Conservation (phyloP, 1,140 invertebrate species). For the Littorina saxatilis region DNA sequence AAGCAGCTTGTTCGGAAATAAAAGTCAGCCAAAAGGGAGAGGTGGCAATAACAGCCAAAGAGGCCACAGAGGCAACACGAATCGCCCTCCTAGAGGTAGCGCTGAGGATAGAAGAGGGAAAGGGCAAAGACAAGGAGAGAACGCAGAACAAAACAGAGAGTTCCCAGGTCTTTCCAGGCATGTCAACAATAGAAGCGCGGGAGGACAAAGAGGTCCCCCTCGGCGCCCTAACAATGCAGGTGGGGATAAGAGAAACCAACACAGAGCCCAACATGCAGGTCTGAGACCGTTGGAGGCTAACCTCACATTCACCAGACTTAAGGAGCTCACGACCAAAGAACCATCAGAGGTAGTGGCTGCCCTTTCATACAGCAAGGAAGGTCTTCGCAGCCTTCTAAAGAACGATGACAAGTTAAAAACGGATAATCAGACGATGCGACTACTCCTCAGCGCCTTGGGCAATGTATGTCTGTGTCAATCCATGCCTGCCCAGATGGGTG, state of each 20-base stretch:
- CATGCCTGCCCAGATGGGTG: neutral
- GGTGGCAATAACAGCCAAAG: neutral
- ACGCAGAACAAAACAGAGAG: neutral
- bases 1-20: too few relatives aligned
- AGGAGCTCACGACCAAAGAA: neutral
- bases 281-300: too few relatives aligned
- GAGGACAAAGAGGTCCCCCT: neutral
- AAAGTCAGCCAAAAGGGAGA: neutral
- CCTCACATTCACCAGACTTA: too few relatives aligned
- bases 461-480: constrained; percentile 19
- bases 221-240: too few relatives aligned
- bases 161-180: neutral
- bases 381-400: neutral
- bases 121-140: neutral
- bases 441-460: neutral
- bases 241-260: too few relatives aligned
- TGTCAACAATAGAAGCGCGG: neutral
- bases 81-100: neutral
- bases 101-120: neutral
- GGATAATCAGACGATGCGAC: constrained; percentile 7
- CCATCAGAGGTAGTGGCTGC: neutral
- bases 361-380: neutral
- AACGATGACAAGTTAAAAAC: neutral
- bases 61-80: neutral
- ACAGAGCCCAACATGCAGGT: too few relatives aligned